These are phyloP conservation scores for Odontomyia ornata DNA, from an alignment of 2,888 invertebrate species.

Conservation along the genomic window DNA sequence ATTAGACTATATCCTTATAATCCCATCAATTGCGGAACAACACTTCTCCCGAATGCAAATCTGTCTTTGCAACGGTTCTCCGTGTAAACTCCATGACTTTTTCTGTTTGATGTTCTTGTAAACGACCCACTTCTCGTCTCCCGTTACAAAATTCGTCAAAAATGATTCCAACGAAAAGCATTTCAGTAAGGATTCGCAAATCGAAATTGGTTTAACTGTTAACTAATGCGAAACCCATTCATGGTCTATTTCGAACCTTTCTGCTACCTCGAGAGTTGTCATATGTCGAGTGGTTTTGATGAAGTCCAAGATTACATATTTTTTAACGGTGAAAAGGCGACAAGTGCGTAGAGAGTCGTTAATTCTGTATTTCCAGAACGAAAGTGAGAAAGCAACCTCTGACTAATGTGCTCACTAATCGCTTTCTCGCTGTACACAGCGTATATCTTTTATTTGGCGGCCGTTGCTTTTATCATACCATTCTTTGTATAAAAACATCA, in stretches of 20 bases:
- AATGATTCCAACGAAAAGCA: neutral
- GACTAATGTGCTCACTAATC: neutral
- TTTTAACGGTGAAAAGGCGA: neutral
- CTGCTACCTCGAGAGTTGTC: slow-evolving; percentile 13
- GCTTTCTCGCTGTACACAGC: neutral
- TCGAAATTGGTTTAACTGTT: neutral
- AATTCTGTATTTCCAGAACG: neutral
- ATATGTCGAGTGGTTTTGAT: slow-evolving; percentile 19
- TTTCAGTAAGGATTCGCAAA: slow-evolving; percentile 2
- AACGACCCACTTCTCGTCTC: neutral
- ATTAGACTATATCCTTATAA: neutral
- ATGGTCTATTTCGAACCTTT: neutral
- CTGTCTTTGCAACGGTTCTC: neutral
- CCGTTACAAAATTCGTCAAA: neutral
- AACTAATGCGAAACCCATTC: neutral
- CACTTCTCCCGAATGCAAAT: neutral
- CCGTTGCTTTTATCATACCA: neutral
- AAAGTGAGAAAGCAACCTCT: neutral
- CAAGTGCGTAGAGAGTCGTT: slow-evolving; percentile 2
- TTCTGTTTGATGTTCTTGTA: slow-evolving; percentile 2
- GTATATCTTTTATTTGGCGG: neutral
- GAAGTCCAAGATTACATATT: neutral
- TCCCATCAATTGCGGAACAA: neutral
- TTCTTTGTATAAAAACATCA: neutral
- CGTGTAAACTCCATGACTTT: neutral